Evolutionary conservation across 1,140 invertebrate species (phyloP), one percentile per base, ranked within the genome.

Genomic region (Adoxophyes honmai): DNA sequence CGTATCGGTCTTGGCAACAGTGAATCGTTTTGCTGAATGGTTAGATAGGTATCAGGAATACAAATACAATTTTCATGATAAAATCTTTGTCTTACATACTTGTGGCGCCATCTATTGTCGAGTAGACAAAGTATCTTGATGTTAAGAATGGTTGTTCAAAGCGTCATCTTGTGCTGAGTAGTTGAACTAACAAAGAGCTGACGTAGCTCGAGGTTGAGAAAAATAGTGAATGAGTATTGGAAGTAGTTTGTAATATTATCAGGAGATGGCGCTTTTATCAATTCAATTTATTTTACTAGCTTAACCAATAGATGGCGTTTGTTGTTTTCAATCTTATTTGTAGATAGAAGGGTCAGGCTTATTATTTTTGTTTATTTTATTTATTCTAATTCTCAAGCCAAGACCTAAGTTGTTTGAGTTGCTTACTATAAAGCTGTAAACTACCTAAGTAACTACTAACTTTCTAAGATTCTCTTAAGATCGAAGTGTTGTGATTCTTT

Each of bases 41-140:
- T 42, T 65, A 39, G 58, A 60, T 69, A 65, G 58, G 53, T 57
- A 68, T 73, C 61, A 68, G 59, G 58, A 57, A 28, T 44, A 15
- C 48, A 48, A 21, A 48, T 48, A 48, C 57, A 65, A 62, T 73
- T 62, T 59, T 36, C 56, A 53, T 53, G 69, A 66, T 65, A 59
- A 65, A 52, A 60, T 60, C 59, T 52, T 4, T 14, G 9, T n/a
- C 1, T 54, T 60, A 60, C 18, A 9, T 52, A 60, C 59, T 9
- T 6, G 39, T 64, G 33, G 7, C 54, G 64, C 60, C 72, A 71
- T 57, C 55, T 57, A 14, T 7, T 10, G 34, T 13, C 1, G 13
- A 48, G 15, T 37, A 51, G 39, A 36, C 13, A 5, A 5, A 56
- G 33, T 52, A 33, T 52, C 4, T 36, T 53, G 11, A 8, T 0